Percentiles rank a stretch among this genome's conserved stretches.
Evolutionary conservation across 2,888 invertebrate species (phyloP).

Genomic region (Tetanocera ferruginea): DNA sequence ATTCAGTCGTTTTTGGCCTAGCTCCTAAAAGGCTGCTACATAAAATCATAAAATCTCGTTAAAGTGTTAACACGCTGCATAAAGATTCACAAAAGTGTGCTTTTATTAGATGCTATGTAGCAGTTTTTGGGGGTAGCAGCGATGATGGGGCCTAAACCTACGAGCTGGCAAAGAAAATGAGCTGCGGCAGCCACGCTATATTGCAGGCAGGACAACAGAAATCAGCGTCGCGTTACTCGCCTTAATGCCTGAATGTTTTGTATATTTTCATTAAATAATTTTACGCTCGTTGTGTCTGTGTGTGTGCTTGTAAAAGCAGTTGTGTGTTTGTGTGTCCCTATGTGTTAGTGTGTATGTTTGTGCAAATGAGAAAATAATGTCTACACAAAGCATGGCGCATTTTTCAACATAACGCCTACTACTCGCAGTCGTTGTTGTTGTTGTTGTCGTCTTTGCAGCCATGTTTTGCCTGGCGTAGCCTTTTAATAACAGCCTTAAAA

Average conservation of each 20-base stretch:
- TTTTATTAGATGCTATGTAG: conserved; percentile 45
- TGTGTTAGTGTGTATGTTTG: neutral
- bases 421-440: neutral
- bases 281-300: conserved; percentile 35
- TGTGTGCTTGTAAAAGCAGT: neutral
- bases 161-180: neutral
- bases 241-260: neutral
- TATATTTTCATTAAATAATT: conserved; percentile 61
- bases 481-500: neutral
- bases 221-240: neutral
- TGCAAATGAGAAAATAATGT: conserved; percentile 3
- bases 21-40: conserved; percentile 9
- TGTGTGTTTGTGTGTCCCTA: conserved; percentile 13
- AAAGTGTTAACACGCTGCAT: conserved; percentile 58
- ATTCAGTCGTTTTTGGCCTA: too few relatives aligned
- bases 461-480: neutral
- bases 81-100: conserved; percentile 52
- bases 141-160: neutral
- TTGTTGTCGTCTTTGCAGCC: too few relatives aligned
- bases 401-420: neutral
- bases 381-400: neutral
- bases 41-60: conserved; percentile 56
- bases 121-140: neutral
- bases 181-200: neutral
- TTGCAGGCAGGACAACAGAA: conserved; percentile 11